Evolutionary conservation across 1,140 invertebrate genomes (phyloP), one percentile per base, ranked within the genome.

Genomic region (Acyrthosiphon pisum): DNA sequence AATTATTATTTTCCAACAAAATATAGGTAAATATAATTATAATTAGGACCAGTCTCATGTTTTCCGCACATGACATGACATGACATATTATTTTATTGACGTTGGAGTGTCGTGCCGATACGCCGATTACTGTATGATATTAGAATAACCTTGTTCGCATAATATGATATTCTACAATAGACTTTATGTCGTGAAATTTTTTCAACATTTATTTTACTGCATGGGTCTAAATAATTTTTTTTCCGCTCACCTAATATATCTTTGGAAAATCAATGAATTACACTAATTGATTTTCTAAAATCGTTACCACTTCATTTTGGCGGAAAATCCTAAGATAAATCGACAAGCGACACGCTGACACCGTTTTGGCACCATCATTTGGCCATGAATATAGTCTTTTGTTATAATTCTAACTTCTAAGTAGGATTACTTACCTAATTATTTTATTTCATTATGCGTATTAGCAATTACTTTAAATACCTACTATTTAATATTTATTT

Each of bases 1-100:
- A 76, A 76, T n/a, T 76, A 76, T n/a, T 76, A 76, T 76, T 76
- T 76, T 76, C 60, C n/a, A 6, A 76, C 60, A n/a, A 76, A 76
- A n/a, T 20, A 76, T 50, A 41, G 41, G 41, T 41, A n/a, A n/a
- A 48, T 48, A 48, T 48, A 7, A 48, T 30, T n/a, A n/a, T n/a
- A n/a, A n/a, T n/a, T n/a, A n/a, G n/a, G n/a, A n/a, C 14, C n/a
- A n/a, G 3, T n/a, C 30, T 6, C 2, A 14, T 4, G n/a, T 76
- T 76, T 76, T 14, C 11, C 11, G 30, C 4, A n/a, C 6, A 20
- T 6, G 30, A 76, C 30, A 20, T 6, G 30, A 76, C 30, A 35
- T 76, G 60, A n/a, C 60, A 76, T 68, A 56, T 56, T 76, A 76
- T 56, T 76, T 20, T 76, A 76, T 76, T 76, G 11, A 76, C 60